Evolutionary conservation across 1,140 invertebrate genomes (phyloP).

Genomic region (Eupristina koningsbergeri): DNA sequence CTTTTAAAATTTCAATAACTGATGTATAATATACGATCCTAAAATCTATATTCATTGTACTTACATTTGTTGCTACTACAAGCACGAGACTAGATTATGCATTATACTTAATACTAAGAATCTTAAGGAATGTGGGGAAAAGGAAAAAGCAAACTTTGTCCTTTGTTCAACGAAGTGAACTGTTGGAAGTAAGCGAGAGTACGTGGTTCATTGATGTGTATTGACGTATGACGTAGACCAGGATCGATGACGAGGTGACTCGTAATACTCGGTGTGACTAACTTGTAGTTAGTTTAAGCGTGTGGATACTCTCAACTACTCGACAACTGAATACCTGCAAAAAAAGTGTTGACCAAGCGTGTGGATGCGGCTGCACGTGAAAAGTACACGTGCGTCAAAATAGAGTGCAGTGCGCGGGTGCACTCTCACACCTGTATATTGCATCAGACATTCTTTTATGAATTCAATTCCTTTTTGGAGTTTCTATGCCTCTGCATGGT

Average conservation of each 20-base stretch:
- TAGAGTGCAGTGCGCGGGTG: too few species aligned
- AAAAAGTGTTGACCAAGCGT: neutral
- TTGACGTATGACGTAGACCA: too few species aligned
- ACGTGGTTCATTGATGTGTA: too few species aligned
- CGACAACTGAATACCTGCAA: neutral
- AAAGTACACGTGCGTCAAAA: too few species aligned
- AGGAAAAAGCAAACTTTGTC: too few species aligned
- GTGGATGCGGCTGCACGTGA: neutral
- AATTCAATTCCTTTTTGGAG: constrained; percentile 39
- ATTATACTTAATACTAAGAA: neutral
- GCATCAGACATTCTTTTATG: constrained; percentile 25
- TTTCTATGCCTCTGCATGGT: constrained; percentile 70
- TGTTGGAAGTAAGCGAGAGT: neutral
- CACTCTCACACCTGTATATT: too few species aligned
- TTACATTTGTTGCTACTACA: constrained; percentile 1
- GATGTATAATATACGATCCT: neutral
- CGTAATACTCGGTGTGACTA: too few species aligned
- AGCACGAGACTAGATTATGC: neutral
- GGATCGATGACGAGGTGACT: too few species aligned
- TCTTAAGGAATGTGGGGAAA: neutral
- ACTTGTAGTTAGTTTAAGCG: neutral
- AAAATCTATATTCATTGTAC: constrained; percentile 26
- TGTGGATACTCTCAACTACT: too few species aligned
- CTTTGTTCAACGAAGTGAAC: too few species aligned
- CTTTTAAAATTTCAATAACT: neutral